These are phyloP conservation scores for Alouatta palliata DNA, from an alignment of 2,113 vertebrate genomes.

Conservation along the genomic window DNA sequence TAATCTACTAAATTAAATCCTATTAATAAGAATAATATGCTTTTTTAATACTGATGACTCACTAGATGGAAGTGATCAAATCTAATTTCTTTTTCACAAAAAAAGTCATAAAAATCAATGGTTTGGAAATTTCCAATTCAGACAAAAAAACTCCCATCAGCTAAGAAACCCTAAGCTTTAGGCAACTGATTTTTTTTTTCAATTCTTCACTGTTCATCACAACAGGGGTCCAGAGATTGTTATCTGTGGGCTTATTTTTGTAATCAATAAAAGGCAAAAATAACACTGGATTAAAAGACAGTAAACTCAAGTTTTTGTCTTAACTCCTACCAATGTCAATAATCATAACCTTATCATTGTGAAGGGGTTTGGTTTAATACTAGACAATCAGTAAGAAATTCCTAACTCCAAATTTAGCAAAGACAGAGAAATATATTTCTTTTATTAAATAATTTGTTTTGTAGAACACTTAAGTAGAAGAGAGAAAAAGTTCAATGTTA, in stretches of 20 bases:
- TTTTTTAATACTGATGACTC: neutral
- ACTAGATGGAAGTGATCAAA: conserved; percentile 1
- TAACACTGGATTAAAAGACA: neutral
- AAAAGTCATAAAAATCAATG: neutral
- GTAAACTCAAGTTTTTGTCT: neutral
- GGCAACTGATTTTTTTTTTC: neutral
- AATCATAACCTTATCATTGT: neutral
- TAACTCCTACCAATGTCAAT: neutral
- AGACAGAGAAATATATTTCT: neutral
- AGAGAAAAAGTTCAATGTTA: neutral
- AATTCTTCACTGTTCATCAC: neutral
- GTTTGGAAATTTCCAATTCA: neutral
- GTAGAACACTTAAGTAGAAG: neutral
- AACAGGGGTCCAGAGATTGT: neutral
- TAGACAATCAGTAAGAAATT: neutral
- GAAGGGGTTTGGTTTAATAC: neutral
- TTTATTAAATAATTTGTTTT: neutral
- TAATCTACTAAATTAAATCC: neutral
- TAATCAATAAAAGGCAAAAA: neutral
- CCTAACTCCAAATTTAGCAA: conserved; percentile 15
- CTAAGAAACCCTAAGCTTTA: neutral
- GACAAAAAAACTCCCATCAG: neutral
- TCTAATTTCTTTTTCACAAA: neutral
- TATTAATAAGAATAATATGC: neutral
- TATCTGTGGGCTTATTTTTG: neutral